A percentile compares a stretch with the other conserved stretches of the same genome.
phyloP scores from a whole-genome alignment of 2,888 invertebrate genomes.

The Watsonalla binaria region DNA sequence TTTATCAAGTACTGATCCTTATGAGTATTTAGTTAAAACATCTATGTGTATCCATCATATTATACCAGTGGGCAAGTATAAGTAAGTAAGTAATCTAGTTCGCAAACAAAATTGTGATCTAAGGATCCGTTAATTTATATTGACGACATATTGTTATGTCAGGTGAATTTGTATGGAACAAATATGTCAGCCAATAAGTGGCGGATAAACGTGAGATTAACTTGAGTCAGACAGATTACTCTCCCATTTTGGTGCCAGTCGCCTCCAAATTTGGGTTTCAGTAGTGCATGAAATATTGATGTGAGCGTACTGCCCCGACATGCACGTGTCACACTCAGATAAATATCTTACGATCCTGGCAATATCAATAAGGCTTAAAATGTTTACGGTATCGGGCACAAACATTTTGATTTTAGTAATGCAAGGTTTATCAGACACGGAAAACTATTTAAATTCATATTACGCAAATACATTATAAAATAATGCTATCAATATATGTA shows the following conservation, averaged over 20 bases:
- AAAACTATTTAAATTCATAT: too few species aligned
- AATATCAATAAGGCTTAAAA: not conserved
- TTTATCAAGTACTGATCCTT: too few species aligned
- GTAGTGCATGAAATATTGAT: slow-evolving; percentile 54
- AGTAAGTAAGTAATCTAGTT: not conserved
- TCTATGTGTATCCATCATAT: too few species aligned
- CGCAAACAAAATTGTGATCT: not conserved
- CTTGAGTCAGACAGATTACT: slow-evolving; percentile 30
- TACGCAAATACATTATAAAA: too few species aligned
- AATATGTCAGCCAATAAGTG: not conserved
- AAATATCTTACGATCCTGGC: slow-evolving; percentile 4
- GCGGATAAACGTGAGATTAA: slow-evolving; percentile 12
- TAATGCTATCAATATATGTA: too few species aligned
- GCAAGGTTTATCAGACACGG: too few species aligned
- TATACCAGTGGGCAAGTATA: too few species aligned
- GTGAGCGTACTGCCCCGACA: slow-evolving; percentile 21
- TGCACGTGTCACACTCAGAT: slow-evolving; percentile 4
- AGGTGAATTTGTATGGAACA: not conserved
- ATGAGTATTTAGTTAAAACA: too few species aligned
- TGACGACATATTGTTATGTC: not conserved
- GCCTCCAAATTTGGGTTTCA: slow-evolving; percentile 40
- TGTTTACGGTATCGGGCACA: not conserved
- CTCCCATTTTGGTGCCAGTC: slow-evolving; percentile 31
- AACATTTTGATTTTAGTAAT: not conserved
- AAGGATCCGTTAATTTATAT: not conserved